phyloP scores from a whole-genome alignment of 2,797 vertebrate species.

The Alosa sapidissima region DNA sequence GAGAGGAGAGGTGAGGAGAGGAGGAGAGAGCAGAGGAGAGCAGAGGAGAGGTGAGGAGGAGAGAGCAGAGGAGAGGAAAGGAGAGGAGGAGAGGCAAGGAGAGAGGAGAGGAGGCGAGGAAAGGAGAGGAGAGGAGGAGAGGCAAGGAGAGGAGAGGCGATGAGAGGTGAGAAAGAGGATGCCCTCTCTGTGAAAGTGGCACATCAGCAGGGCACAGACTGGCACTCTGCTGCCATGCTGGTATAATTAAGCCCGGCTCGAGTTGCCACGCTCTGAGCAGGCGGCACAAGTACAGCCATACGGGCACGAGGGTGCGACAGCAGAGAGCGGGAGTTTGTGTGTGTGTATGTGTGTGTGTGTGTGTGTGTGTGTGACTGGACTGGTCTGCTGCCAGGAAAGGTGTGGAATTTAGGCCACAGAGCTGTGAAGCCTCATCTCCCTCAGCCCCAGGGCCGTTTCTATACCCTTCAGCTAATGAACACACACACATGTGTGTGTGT shows the following conservation, averaged over 20 bases:
- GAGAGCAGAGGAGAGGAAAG: too few species aligned
- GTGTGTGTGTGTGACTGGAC: background rate
- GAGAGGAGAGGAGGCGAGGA: too few species aligned
- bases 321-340: background rate
- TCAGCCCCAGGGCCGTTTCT: background rate
- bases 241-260: constrained; percentile 43
- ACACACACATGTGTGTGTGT: background rate
- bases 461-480: constrained; percentile 17
- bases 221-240: constrained; percentile 38
- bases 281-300: background rate
- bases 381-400: constrained; percentile 30
- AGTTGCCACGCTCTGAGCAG: constrained; percentile 15
- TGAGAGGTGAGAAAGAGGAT: constrained; percentile 23
- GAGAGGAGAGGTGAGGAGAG: background rate
- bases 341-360: too few species aligned
- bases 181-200: constrained; percentile 32
- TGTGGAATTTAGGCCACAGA: constrained; percentile 37
- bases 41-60: too few species aligned
- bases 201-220: constrained; percentile 37
- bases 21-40: background rate
- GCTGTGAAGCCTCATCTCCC: constrained; percentile 3
- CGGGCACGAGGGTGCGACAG: background rate
- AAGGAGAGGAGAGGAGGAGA: background rate
- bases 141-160: background rate
- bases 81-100: too few species aligned